Conservation (phyloP, 2,888 invertebrate genomes). For the Cryptophagus acutangulus region DNA sequence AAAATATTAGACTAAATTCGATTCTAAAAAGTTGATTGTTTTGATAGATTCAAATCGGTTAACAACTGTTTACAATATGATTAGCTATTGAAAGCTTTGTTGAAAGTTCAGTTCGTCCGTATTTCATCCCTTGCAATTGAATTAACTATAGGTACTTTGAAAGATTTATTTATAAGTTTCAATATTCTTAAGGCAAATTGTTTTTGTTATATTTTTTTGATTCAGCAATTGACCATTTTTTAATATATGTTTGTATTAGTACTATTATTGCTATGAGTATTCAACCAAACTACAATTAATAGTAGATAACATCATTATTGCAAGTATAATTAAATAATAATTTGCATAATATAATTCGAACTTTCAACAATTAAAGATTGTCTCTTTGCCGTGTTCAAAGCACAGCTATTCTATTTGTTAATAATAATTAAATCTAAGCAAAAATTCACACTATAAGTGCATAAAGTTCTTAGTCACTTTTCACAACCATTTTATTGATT, state of each 20-base stretch:
- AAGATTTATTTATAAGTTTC: background rate
- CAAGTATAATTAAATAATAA: no score
- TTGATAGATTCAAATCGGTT: background rate
- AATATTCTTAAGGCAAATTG: background rate
- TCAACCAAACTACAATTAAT: no score
- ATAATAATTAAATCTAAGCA: conserved; percentile 33
- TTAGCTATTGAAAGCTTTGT: conserved; percentile 7
- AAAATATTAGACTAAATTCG: no score
- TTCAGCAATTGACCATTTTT: background rate
- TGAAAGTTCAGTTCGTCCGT: conserved; percentile 5
- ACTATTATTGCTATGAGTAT: conserved; percentile 1
- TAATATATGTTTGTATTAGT: background rate
- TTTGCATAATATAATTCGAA: no score
- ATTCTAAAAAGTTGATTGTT: conserved; percentile 7
- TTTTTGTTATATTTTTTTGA: background rate
- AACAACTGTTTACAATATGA: conserved; percentile 7
- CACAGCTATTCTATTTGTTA: conserved; percentile 24
- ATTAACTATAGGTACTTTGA: no score
- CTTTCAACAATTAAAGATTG: conserved; percentile 22
- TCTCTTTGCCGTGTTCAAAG: conserved; percentile 33
- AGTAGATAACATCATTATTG: no score
- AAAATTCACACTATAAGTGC: conserved; percentile 34
- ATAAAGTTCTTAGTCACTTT: conserved; percentile 31
- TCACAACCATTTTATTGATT: conserved; percentile 46
- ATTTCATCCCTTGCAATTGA: no score